These are phyloP conservation scores for Phymastichus coffea DNA, from an alignment of 1,140 invertebrate genomes.

Conservation along the genomic window DNA sequence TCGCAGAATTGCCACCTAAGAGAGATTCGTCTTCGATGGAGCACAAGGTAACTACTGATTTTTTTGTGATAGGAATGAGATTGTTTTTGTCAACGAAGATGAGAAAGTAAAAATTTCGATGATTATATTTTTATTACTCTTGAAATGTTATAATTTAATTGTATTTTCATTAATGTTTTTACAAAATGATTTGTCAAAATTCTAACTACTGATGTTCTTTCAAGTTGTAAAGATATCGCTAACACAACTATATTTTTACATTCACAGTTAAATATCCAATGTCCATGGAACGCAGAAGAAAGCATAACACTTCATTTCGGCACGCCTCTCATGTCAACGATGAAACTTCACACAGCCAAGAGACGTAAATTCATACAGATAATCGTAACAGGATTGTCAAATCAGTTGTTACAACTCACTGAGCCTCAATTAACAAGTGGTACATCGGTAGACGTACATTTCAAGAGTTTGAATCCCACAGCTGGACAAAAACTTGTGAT, in stretches of 20 bases:
- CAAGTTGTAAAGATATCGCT: too few relatives aligned
- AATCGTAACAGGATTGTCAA: conserved; percentile 68
- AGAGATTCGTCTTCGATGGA: conserved; percentile 67
- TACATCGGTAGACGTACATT: conserved; percentile 57
- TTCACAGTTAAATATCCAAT: conserved; percentile 64
- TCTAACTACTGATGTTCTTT: too few relatives aligned
- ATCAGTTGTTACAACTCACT: conserved; percentile 59
- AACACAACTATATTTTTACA: conserved; percentile 14
- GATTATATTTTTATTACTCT: conserved; percentile 15
- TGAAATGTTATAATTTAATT: too few relatives aligned
- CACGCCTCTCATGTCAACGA: conserved; percentile 75
- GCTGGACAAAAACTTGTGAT: conserved; percentile 61
- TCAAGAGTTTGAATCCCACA: conserved; percentile 66
- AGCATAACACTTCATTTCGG: conserved; percentile 75
- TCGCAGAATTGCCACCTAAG: conserved; percentile 72
- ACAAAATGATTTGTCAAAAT: too few relatives aligned
- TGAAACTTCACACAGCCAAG: conserved; percentile 80
- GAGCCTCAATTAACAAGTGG: conserved; percentile 62
- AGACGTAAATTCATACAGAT: conserved; percentile 80
- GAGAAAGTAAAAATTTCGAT: neutral
- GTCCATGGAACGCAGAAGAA: conserved; percentile 73
- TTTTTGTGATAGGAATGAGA: conserved; percentile 17
- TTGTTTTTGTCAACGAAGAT: neutral
- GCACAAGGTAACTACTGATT: conserved; percentile 67
- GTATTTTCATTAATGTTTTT: conserved; percentile 8